Percentiles rank a stretch among this genome's conserved stretches.
Conservation (phyloP, 92 coral and sea anemone species). For the Paragorgia papillata region DNA sequence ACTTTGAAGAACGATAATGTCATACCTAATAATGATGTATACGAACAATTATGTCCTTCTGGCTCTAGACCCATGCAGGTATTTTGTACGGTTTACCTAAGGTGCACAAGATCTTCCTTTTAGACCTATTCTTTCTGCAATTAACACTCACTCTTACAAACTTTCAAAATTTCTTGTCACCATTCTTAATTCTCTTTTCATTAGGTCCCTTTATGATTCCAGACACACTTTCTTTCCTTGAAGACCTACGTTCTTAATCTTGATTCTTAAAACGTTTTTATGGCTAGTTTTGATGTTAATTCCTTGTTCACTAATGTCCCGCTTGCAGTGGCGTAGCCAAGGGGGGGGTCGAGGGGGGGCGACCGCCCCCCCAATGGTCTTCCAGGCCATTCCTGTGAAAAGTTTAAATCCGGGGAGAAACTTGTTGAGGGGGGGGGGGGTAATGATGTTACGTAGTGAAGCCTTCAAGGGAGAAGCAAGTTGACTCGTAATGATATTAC, state of each 20-base stretch:
- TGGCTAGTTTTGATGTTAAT: not conserved
- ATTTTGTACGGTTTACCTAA: not conserved
- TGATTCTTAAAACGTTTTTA: not conserved
- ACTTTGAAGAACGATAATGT: not conserved
- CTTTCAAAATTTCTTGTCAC: not conserved
- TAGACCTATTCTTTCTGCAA: not conserved
- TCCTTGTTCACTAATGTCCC: constrained; percentile 8
- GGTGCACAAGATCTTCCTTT: constrained; percentile 3
- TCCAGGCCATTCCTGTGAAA: too few species aligned
- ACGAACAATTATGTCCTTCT: not conserved
- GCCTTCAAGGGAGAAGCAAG: too few species aligned
- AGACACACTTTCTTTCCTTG: not conserved
- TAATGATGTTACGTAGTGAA: too few species aligned
- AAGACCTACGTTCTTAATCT: not conserved
- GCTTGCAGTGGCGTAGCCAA: too few species aligned
- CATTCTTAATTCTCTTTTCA: not conserved
- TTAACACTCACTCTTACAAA: not conserved
- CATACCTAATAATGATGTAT: not conserved
- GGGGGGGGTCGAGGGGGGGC: too few species aligned
- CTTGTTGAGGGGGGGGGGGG: too few species aligned
- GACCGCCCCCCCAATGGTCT: too few species aligned
- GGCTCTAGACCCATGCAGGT: constrained; percentile 1
- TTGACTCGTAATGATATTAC: too few species aligned
- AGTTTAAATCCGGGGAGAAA: too few species aligned
- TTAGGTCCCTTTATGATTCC: not conserved